Conservation (phyloP, 2,113 vertebrate species). For the Colius striatus region DNA sequence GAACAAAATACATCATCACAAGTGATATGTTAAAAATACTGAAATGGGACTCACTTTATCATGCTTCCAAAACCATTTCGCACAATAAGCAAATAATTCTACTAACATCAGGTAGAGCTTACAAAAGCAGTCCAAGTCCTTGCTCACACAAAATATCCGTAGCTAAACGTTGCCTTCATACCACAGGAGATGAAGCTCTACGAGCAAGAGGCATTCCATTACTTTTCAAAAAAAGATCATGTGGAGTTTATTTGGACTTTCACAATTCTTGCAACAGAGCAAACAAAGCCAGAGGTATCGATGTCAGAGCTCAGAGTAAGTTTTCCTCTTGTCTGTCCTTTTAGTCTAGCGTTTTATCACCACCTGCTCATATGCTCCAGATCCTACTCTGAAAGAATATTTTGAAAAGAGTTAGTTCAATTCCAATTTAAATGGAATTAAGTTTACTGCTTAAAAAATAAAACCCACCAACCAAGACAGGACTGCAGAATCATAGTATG, state of each 20-base stretch:
- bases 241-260: neutral
- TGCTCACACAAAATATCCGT: neutral
- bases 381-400: slow-evolving; percentile 79
- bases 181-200: neutral
- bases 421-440: neutral
- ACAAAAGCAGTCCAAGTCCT: neutral
- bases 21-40: neutral
- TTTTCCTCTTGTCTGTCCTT: neutral
- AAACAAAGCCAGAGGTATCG: neutral
- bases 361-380: slow-evolving; percentile 93
- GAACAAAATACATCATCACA: neutral
- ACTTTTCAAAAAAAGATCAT: neutral
- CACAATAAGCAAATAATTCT: neutral
- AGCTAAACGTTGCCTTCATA: neutral
- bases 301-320: neutral
- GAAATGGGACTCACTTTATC: neutral
- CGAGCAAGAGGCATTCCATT: neutral
- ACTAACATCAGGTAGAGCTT: neutral
- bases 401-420: neutral
- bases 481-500: neutral
- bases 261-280: slow-evolving; percentile 8
- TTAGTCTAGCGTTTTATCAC: slow-evolving; percentile 89
- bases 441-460: neutral
- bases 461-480: neutral
- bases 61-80: neutral